These are phyloP conservation scores for Pluvialis apricaria DNA, from an alignment of 2,113 vertebrate genomes.

Conservation along the genomic window DNA sequence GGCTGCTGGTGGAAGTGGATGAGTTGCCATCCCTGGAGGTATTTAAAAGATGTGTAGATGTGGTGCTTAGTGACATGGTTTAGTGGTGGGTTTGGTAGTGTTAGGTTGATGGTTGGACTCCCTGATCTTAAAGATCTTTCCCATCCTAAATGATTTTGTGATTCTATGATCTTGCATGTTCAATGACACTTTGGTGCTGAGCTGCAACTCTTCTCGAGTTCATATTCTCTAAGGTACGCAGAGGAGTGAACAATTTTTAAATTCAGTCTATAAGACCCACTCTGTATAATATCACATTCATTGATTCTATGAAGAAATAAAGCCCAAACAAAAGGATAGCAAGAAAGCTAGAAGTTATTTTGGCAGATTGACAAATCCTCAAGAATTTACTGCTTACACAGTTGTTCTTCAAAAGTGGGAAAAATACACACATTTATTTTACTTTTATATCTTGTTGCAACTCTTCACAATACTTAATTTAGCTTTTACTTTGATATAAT, in stretches of 20 bases:
- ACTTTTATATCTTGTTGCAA: background rate
- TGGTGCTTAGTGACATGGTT: background rate
- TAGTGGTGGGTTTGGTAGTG: background rate
- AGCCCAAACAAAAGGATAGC: background rate
- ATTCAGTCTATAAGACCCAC: background rate
- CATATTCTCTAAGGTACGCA: background rate
- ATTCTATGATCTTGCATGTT: background rate
- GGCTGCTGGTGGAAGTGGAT: background rate
- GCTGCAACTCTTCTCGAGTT: background rate
- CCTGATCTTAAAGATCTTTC: background rate
- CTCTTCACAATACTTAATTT: background rate
- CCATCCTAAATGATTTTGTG: background rate
- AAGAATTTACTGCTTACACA: background rate
- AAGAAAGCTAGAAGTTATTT: background rate
- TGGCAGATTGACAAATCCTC: background rate
- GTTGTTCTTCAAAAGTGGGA: background rate
- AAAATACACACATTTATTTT: background rate
- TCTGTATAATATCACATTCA: background rate
- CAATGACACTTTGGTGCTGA: background rate
- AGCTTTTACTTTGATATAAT: background rate
- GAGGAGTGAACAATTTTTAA: background rate
- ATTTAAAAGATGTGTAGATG: background rate
- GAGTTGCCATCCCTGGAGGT: background rate
- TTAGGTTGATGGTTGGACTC: accelerated
- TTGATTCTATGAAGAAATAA: background rate